Evolutionary conservation across 2,113 vertebrate species (phyloP), one percentile per base, ranked within the genome.

Genomic region (Platysteira castanea): DNA sequence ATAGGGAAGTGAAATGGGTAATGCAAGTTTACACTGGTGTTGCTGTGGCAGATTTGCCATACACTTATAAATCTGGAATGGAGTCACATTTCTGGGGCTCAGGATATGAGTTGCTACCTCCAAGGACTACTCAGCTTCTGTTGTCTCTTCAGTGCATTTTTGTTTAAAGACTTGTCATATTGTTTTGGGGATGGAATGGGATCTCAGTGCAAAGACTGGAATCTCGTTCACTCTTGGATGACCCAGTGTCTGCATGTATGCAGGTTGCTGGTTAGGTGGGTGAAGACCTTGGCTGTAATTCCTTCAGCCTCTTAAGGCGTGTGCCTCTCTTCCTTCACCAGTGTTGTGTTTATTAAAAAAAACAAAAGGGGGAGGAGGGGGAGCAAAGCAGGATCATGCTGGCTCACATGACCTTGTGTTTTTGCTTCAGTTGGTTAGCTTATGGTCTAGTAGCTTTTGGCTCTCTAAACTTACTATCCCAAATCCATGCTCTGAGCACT

Each of bases 291-390:
- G 12, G 5, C 35, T 93, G 24, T 81, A 49, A 49, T 69, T 89
- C 47, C 50, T 87, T 31, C 73, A 84, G n/a, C 33, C 4, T 65
- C 37, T 37, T 94, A 37, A 46, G 33, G 21, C 27, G 6, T 21
- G 6, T 70, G 21, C 21, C 11, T 81, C 15, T 41, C 18, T 74
- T 81, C 52, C 20, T 89, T 93, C 44, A 42, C n/a, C 35, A 71
- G 3, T 52, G 15, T 35, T 47, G 6, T 53, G 10, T 69, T 89
- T 69, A 16, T 27, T 61, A 15, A 63, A 52, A 46, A 65, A 37
- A 46, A 46, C 6, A 37, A 27, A 26, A 4, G 1, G 7, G 4
- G 7, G 16, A 11, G 31, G 16, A 31, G 3, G 9, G 33, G 5
- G 9, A 11, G 18, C 24, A 37, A 56, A 63, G 31, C 64, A 44